phyloP scores from a whole-genome alignment of 2,113 vertebrate genomes.

The Bambusicola thoracicus region DNA sequence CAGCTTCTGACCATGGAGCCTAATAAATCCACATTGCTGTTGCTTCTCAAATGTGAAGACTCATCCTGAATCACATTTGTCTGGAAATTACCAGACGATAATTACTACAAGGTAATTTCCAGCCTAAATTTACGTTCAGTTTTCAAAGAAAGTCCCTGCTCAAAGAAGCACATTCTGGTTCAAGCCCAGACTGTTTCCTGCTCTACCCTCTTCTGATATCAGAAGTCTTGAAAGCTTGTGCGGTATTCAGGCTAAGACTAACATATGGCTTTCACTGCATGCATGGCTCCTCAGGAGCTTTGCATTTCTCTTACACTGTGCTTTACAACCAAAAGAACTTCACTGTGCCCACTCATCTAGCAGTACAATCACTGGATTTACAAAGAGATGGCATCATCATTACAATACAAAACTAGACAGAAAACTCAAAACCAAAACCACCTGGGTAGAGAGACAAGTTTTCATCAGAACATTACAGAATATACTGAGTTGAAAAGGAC shows the following conservation, averaged over 20 bases:
- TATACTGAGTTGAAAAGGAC: background rate
- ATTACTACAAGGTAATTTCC: constrained; percentile 62
- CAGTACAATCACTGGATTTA: background rate
- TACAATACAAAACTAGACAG: background rate
- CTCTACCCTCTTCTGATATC: background rate
- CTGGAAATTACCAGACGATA: constrained; percentile 38
- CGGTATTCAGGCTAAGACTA: background rate
- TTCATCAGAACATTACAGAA: background rate
- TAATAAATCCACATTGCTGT: background rate
- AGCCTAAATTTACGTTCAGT: constrained; percentile 20
- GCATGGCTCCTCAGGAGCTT: fast-evolving
- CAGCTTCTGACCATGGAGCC: background rate
- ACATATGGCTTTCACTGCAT: background rate
- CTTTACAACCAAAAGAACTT: background rate
- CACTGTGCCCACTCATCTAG: background rate
- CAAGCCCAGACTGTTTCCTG: constrained; percentile 41
- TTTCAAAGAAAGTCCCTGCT: constrained; percentile 64
- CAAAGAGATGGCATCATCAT: background rate
- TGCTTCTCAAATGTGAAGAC: background rate
- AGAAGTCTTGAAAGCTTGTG: background rate
- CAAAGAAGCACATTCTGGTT: constrained; percentile 57
- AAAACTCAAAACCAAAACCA: background rate
- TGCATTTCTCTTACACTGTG: background rate
- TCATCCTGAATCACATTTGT: background rate
- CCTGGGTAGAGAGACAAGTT: background rate